A percentile compares a stretch with the other conserved stretches of the same genome.
Conservation (phyloP, 2,113 vertebrate species). For the Prietella phreatophila region DNA sequence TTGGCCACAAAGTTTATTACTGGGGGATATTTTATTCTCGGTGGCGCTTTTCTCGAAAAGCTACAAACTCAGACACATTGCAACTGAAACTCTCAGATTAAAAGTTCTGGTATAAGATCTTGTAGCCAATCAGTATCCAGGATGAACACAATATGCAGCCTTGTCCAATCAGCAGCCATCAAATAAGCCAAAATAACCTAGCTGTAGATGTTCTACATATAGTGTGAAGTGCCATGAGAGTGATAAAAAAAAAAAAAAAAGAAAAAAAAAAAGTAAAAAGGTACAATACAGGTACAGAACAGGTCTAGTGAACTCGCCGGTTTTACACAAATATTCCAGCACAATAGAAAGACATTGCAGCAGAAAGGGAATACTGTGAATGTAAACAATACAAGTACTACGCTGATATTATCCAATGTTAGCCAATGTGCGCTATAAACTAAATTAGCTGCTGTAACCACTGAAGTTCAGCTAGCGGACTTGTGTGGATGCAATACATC, state of each 20-base stretch:
- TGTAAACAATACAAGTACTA: too few relatives aligned
- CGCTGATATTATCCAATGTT: too few relatives aligned
- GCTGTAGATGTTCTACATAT: too few relatives aligned
- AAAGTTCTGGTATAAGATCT: neutral
- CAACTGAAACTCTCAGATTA: neutral
- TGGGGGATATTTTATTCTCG: neutral
- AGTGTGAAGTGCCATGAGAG: neutral
- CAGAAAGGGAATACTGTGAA: neutral
- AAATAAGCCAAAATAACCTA: neutral
- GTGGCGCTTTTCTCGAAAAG: neutral
- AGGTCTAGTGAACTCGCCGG: neutral
- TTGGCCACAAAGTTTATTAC: neutral
- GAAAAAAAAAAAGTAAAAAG: neutral
- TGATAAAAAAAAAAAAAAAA: neutral
- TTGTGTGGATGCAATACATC: neutral
- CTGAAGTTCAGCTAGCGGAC: neutral
- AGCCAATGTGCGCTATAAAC: neutral
- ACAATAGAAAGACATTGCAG: neutral
- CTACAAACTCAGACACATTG: neutral
- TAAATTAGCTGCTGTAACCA: neutral
- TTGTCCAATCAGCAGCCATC: neutral
- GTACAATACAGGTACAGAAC: neutral
- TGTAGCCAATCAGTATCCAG: neutral
- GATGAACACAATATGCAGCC: neutral
- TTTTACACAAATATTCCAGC: neutral